Base-by-base conservation (phyloP, 1,140 invertebrate species). In the Drosophila jambulina region DNA sequence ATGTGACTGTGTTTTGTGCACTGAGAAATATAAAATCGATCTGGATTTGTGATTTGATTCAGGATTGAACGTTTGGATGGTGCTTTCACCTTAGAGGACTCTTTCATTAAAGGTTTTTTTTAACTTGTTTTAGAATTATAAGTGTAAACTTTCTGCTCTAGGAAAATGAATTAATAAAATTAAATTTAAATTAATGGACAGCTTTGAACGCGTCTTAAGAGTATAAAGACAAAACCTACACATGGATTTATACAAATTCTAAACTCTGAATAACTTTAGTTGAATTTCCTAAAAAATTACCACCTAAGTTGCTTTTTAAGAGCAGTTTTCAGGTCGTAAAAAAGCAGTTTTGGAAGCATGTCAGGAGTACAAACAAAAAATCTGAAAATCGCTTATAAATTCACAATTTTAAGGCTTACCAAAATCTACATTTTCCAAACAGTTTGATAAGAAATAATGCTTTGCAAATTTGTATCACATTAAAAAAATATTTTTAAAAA, bases 1-100 rank as follows among this genome's bases (percentile, higher is more conserved):
- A 29, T 34, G 53, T 56, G 53, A 40, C 61, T 48, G 51, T 25
- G 45, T 29, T 32, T 76, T 38, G 21, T 25, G 34, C 53, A 56
- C 45, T 53, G 68, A 21, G 32, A 38, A 56, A 38, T n/a, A 12
- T 0, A 25, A 23, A 54, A 23, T 54, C 8, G 6, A 36, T 6
- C 21, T n/a, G 17, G 21, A 36, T 54, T 36, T 54, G 15, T 6
- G 15, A 17, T 23, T 36, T 54, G 13, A 36, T 36, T 23, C 17
- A 3, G 3, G 32, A 23, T 23, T 36, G 10, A 54, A 10, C 4
- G 15, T 12, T 51, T 12, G 1, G 4, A 19, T n/a, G n/a, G n/a
- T n/a, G n/a, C n/a, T n/a, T n/a, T n/a, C n/a, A n/a, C n/a, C n/a
- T n/a, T n/a, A n/a, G n/a, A n/a, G n/a, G n/a, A n/a, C n/a, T n/a